Base-by-base conservation (phyloP, 2,797 vertebrate species). In the Gymnoscopelus braueri region DNA sequence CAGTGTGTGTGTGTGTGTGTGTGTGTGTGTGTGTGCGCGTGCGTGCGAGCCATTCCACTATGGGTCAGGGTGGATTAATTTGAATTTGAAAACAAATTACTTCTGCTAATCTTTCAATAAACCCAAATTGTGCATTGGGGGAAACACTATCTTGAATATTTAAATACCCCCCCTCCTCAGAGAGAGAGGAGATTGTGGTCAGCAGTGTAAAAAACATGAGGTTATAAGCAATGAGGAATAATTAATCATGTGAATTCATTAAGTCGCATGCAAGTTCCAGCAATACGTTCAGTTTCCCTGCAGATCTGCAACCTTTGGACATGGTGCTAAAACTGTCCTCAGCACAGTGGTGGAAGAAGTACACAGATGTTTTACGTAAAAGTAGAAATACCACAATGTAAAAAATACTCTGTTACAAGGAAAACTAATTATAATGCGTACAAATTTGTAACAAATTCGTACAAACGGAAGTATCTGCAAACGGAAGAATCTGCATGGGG, bases 81-180 rank as follows among this genome's bases (percentile, higher is more conserved):
- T 88, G 83, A 89, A 90, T 89, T 87, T 82, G 78, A 92, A 91
- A 93, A 92, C 90, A 90, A 92, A 93, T 94, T 89, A 91, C 89
- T 85, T 84, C 75, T 72, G 82, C 85, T 92, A 92, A 93, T 92
- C 87, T 86, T 90, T 90, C 82, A 88, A 84, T 86, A 87, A 90
- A 91, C 80, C 75, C 81, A 78, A 79, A 84, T 84, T 75, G 75
- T 83, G 79, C 69, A 80, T 69, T 61, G 62, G 81, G 80, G 39
- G 39, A 44, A 44, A 87, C 79, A 77, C 81, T 81, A 82, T 84
- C 85, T 83, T 83, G 79, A 88, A 91, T 87, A 91, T 89, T 85
- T 78, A 89, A 89, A 73, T 73, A 66, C 52, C 63, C 71, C 56
- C 49, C 74, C 71, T 54, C 72, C 50, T 61, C 50, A 2, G 73